Evolutionary conservation across 2,888 invertebrate species (phyloP), one percentile per base, ranked within the genome.

Genomic region (Scelioninae gen. 1): DNA sequence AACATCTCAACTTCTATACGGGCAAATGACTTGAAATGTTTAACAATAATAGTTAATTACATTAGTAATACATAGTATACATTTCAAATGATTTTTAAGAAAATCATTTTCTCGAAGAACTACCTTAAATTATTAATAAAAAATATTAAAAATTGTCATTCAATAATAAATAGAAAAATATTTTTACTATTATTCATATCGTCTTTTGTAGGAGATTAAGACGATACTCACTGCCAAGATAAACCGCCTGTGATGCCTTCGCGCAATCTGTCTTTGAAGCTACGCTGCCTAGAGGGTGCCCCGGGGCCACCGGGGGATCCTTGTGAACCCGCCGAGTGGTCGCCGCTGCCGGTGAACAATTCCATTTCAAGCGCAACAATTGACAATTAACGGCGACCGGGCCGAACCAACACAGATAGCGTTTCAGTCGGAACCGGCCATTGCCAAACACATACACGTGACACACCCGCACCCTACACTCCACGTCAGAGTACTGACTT

Each of bases 221-320:
- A n/a, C n/a, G n/a, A n/a, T n/a, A 96, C 96, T 96, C 94, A 96
- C 96, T 96, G 96, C 96, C 96, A 96, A 89, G 95, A 94, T 92
- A 96, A 95, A 89, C 95, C 95, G 92, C 96, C 95, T 62, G 96
- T 95, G 90, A 96, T 96, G 89, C 96, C 96, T 85, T 96, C 96
- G 91, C 96, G 94, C 66, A 96, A 95, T 74, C 96, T 94, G 92
- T 96, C 96, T 92, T 96, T 95, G 88, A 96, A 93, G 66, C 96
- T 96, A 83, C 96, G 94, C 90, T 96, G 96, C 76, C 96, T 93
- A 81, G 96, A 94, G 75, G 96, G 96, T 86, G 93, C 93, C 13
- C 81, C 83, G 9, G 72, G 58, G 8, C 74, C 65, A 16, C 82
- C 80, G 1, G 84, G 82, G 8, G 85, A 83, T 45, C 85, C 85